Base-by-base conservation (phyloP, 2,797 vertebrate species). In the Catostomus latipinnis region DNA sequence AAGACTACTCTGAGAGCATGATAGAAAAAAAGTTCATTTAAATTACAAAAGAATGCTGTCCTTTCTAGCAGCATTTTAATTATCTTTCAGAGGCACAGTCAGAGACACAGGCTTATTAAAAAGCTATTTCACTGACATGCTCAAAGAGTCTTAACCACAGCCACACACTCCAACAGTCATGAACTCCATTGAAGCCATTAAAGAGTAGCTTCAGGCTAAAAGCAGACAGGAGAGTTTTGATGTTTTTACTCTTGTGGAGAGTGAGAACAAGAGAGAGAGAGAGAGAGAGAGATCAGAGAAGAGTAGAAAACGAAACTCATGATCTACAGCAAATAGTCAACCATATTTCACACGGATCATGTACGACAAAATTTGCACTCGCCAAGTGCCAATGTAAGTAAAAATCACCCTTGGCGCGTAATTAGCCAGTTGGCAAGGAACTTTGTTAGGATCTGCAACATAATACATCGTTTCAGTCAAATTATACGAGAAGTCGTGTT, bases 21-120 rank as follows among this genome's bases (percentile, higher is more conserved):
- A 88, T 62, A 68, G 70, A 81, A 71, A 89, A 90, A 90, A 90
- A 91, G 87, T 92, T 93, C 89, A 95, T 95, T 94, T 94, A 94
- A 95, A 95, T 94, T 93, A 94, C 94, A 94, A 95, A 95, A 94
- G 94, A 93, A 94, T 91, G 90, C 88, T 79, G 88, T 93, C 88
- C 92, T 92, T 93, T 95, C 91, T 90, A 90, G 87, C 90, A 91
- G 88, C 92, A 92, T 94, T 92, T 93, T 92, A 94, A 94, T 94
- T 95, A 94, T 94, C 92, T 93, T 92, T 88, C 89, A 92, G 86
- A 90, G 91, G 89, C 83, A 88, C 91, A 92, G 87, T 94, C 93
- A 93, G 94, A 92, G 91, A 91, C 93, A 91, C 87, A 85, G 89
- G 92, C 92, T 94, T 94, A 93, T 93, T 94, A 95, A 95, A 93